Evolutionary conservation across 2,888 invertebrate species (phyloP).

Genomic region (Troilus luridus): DNA sequence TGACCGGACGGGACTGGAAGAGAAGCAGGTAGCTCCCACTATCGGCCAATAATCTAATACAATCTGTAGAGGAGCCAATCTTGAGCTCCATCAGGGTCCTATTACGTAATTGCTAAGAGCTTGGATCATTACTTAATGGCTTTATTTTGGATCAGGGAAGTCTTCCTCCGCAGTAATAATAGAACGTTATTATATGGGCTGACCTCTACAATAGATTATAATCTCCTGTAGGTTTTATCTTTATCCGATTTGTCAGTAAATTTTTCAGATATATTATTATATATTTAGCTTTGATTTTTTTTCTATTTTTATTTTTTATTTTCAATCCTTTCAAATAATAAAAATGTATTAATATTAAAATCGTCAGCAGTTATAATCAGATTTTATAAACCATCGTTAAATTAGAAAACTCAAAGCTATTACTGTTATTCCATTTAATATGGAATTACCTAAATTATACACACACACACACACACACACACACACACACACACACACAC

Average conservation of each 20-base stretch:
- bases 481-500: no score
- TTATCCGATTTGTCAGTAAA: neutral
- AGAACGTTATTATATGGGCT: neutral
- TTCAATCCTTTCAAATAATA: no score
- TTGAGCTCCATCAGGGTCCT: conserved; percentile 4
- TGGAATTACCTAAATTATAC: no score
- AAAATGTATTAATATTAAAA: no score
- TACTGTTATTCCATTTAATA: no score
- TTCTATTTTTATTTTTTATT: neutral
- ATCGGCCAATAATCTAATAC: conserved; percentile 26
- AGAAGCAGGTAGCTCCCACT: neutral
- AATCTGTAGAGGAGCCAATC: conserved; percentile 5
- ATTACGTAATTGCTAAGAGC: conserved; percentile 35
- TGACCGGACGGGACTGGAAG: neutral
- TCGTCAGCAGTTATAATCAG: no score
- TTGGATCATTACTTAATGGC: conserved; percentile 45
- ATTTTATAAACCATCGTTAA: no score
- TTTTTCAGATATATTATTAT: neutral
- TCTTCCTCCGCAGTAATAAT: neutral
- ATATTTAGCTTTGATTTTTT: neutral
- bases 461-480: no score
- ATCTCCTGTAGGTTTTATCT: neutral
- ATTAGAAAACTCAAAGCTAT: no score
- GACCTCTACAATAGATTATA: neutral
- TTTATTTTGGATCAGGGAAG: conserved; percentile 20